Base-by-base conservation (phyloP, 2,888 invertebrate species). In the Rhamnusium bicolor region DNA sequence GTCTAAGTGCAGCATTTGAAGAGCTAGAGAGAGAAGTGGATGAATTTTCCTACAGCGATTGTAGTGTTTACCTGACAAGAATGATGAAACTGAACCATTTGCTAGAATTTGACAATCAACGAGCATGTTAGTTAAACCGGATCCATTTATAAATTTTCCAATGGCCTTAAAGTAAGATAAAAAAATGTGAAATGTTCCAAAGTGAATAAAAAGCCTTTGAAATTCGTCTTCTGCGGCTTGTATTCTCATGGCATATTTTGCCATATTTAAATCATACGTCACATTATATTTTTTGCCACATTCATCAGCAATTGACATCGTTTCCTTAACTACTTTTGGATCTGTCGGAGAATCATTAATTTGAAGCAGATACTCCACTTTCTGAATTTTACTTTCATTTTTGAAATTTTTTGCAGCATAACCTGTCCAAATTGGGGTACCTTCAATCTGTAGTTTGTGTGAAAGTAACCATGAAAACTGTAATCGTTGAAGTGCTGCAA, bases 321-420 rank as follows among this genome's bases (percentile, higher is more conserved):
- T 72, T 14, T 53, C 69, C 18, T 27, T 62, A 24, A 75, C 58
- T 49, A 80, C 79, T 10, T 71, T 61, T 16, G 54, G 72, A 74
- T 78, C 66, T 21, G 81, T 81, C 7, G 79, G 79, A 49, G 81
- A 79, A 62, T 70, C 49, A 74, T 82, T 82, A 24, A 82, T 83
- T 65, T 56, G 74, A 10, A 78, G 72, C 19, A 82, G 58, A 72
- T 82, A 82, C 40, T 69, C 65, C 53, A 81, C 58, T 54, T 73
- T 80, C 69, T 81, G 77, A 32, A 65, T 76, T 73, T 70, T 46
- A 75, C 68, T 69, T 1, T 21, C 21, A 32, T 69, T 60, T 60
- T 66, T 19, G n/a, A 19, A 54, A 21, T 4, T 54, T 14, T 19
- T 54, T 5, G 18, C 54, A 19, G 0, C 7, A 21, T 19, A 54